Base-by-base conservation (phyloP, 2,888 invertebrate genomes). In the Harmothoe impar region DNA sequence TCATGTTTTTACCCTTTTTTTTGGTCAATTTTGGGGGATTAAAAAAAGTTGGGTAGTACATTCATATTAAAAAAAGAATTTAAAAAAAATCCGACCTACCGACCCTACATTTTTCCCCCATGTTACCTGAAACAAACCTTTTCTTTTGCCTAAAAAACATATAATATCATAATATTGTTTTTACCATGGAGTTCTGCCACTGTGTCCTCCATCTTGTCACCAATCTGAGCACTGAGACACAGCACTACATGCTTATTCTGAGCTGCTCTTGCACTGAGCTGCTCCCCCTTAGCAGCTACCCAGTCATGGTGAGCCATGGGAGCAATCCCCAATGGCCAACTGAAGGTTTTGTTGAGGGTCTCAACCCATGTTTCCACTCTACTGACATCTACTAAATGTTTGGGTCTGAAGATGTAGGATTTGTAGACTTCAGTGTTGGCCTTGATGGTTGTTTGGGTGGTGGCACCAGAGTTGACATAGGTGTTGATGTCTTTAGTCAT, bases 371-470 rank as follows among this genome's bases (percentile, higher is more conserved):
- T n/a, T 25, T n/a, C 29, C 15, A 29, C 0, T n/a, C 25, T 29
- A 29, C 72, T 72, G 72, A 72, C 72, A 29, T 72, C 72, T 25
- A 72, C 72, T 15, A 72, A 25, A 15, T 15, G 72, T 3, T 29
- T n/a, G 0, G 72, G 72, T 25, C 72, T 23, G 72, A 72, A 72
- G 25, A 5, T 7, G 72, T 72, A 72, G 72, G 25, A n/a, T 15
- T n/a, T 23, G 72, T 29, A 72, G 72, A 72, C 72, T n/a, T 29
- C 29, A 29, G 72, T 25, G 72, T 72, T 72, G 72, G 72, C 72
- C 29, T 29, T 25, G 0, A 29, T 29, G 31, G 72, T 72, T 3
- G 72, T 72, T 25, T 72, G 72, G 1, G 72, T 72, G 15, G 72
- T 72, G 25, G 72, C 72, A 0, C 72, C 72, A 15, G 20, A 23